Evolutionary conservation across 1,140 invertebrate species (phyloP).

Genomic region (Meloidogyne exigua): DNA sequence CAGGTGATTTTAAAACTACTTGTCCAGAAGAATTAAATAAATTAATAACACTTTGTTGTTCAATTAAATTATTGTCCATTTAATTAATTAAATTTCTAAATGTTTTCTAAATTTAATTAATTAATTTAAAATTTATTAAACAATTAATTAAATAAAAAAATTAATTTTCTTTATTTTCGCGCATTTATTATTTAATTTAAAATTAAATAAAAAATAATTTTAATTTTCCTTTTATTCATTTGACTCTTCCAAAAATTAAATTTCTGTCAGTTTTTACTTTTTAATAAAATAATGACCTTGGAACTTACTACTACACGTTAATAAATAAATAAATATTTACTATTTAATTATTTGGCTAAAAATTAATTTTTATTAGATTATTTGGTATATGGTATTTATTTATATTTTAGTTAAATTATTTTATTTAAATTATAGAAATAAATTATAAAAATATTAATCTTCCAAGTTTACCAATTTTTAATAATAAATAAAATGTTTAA

Average conservation of each 20-base stretch:
- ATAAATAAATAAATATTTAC: too few species aligned
- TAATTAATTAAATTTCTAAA: neutral
- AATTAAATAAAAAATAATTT: neutral
- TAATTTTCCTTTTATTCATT: neutral
- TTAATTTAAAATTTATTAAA: neutral
- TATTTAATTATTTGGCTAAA: too few species aligned
- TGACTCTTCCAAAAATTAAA: neutral
- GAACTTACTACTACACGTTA: neutral
- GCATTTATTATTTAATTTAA: neutral
- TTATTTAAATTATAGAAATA: too few species aligned
- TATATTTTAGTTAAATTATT: neutral
- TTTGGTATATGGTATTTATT: neutral
- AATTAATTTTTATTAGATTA: neutral
- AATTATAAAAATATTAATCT: too few species aligned
- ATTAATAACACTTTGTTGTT: neutral
- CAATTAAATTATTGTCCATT: constrained; percentile 2
- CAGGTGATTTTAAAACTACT: neutral
- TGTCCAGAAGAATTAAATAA: neutral
- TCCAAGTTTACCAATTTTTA: too few species aligned
- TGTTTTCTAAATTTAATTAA: too few species aligned
- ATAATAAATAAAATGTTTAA: too few species aligned
- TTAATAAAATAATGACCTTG: neutral
- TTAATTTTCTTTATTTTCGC: neutral
- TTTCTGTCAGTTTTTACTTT: neutral
- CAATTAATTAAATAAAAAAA: too few species aligned